Evolutionary conservation across 2,888 invertebrate species (phyloP).

Genomic region (Parasteatoda lunata): DNA sequence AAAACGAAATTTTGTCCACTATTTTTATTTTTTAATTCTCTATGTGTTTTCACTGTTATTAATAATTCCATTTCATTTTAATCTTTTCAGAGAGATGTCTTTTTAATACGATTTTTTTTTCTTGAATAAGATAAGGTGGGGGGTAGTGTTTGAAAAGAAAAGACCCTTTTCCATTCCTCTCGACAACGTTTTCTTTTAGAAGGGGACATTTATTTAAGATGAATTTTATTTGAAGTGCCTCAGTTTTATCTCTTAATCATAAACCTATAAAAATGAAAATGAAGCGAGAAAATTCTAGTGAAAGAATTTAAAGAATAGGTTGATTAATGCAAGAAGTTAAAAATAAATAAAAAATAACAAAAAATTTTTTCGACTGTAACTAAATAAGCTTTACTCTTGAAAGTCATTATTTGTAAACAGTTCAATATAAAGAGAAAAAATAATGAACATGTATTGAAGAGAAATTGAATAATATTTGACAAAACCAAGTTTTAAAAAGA

Average conservation of each 20-base stretch:
- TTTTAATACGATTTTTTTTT: conserved; percentile 49
- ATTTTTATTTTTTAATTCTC: conserved; percentile 14
- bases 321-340: no score
- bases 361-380: no score
- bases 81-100: conserved; percentile 63
- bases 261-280: conserved; percentile 22
- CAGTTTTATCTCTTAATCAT: conserved; percentile 29
- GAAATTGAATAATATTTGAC: no score
- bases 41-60: conserved; percentile 39
- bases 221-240: conserved; percentile 1
- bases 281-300: background rate
- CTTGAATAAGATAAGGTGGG: background rate
- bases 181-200: conserved; percentile 20
- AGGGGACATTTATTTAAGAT: conserved; percentile 50
- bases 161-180: background rate
- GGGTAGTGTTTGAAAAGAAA: background rate
- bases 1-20: conserved; percentile 44
- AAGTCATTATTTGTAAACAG: no score
- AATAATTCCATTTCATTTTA: conserved; percentile 66
- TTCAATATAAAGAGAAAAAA: no score
- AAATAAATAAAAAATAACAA: no score
- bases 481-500: no score
- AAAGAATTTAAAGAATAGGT: background rate
- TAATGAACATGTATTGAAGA: no score
- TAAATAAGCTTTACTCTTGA: no score